Conservation (phyloP, 2,113 vertebrate species). For the Ailurus styani region DNA sequence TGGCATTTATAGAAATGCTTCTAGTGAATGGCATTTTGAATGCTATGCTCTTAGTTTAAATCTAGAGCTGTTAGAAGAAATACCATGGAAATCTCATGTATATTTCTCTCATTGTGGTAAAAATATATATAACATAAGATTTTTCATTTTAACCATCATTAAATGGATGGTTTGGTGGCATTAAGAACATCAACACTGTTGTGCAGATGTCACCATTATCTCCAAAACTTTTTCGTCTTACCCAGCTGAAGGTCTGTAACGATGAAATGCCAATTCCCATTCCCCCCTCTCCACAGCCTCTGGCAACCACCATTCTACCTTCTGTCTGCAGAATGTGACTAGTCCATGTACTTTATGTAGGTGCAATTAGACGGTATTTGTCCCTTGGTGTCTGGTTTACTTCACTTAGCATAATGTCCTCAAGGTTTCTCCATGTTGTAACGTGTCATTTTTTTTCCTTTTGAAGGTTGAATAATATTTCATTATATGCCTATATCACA, state of each 20-base stretch:
- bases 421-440: not conserved
- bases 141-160: not conserved
- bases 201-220: not conserved
- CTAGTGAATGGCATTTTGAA: not conserved
- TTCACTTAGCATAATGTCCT: not conserved
- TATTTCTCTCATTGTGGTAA: not conserved
- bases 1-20: not conserved
- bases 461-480: not conserved
- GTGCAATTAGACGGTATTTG: not conserved
- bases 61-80: not conserved
- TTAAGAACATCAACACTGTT: rapidly evolving
- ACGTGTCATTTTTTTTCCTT: not conserved
- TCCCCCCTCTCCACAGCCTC: rapidly evolving
- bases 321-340: not conserved
- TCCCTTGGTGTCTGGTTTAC: not conserved
- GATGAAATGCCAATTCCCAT: not conserved
- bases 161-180: not conserved
- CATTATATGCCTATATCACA: too few species aligned
- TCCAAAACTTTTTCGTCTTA: not conserved
- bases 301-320: not conserved
- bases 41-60: not conserved
- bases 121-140: not conserved
- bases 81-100: not conserved
- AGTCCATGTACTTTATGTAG: rapidly evolving
- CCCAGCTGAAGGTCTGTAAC: not conserved